These are phyloP conservation scores for Passerculus sandwichensis DNA, from an alignment of 2,797 vertebrate species.

Conservation along the genomic window DNA sequence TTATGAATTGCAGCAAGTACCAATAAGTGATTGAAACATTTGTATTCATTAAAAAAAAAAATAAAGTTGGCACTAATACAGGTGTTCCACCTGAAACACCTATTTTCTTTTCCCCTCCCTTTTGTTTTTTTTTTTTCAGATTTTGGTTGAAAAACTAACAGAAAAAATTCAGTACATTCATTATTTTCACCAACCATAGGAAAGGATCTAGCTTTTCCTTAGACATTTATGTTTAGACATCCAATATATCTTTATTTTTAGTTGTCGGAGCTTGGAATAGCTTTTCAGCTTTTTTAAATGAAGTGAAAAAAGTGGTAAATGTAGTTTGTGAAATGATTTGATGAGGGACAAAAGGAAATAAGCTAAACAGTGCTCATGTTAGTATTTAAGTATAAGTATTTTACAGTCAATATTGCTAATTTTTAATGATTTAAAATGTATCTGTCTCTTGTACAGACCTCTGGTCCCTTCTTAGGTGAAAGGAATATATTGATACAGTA, in stretches of 20 bases:
- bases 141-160: not conserved
- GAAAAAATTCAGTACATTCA: not conserved
- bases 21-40: not conserved
- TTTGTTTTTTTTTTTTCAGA: not conserved
- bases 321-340: not conserved
- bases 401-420: not conserved
- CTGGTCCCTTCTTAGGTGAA: not conserved
- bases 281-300: not conserved
- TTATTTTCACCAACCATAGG: not conserved
- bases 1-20: not conserved
- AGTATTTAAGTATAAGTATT: not conserved
- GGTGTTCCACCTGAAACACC: not conserved
- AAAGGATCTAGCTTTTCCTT: not conserved
- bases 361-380: not conserved
- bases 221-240: not conserved
- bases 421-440: not conserved
- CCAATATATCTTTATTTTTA: not conserved
- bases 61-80: not conserved
- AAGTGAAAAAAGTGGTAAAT: not conserved
- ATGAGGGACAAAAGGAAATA: not conserved
- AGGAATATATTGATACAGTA: not conserved
- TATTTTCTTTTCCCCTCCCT: accelerated
- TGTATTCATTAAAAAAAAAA: not conserved
- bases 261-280: not conserved
- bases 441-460: not conserved